Conservation (phyloP, 2,113 vertebrate genomes). For the Prietella phreatophila region DNA sequence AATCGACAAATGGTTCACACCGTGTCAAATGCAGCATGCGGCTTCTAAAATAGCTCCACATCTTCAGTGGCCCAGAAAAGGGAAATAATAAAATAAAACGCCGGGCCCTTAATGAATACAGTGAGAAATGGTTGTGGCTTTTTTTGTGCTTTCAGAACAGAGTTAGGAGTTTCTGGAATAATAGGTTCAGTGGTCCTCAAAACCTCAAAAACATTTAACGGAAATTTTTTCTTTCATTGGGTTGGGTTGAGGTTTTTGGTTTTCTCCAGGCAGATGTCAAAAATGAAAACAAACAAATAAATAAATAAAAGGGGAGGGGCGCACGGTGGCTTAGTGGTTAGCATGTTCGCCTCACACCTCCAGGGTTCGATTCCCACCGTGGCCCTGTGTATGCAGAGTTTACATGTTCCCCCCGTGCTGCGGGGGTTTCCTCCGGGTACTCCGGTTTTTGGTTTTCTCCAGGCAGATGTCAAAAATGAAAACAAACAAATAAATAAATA, state of each 20-base stretch:
- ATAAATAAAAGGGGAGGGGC: neutral
- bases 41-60: slow-evolving; percentile 23
- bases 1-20: slow-evolving; percentile 21
- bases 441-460: neutral
- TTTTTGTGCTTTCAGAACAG: neutral
- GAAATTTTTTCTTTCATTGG: neutral
- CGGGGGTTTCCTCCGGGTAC: too few relatives aligned
- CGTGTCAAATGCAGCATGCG: slow-evolving; percentile 2
- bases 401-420: too few relatives aligned
- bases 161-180: neutral
- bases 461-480: neutral
- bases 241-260: neutral
- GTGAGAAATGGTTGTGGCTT: neutral
- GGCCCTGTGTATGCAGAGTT: too few relatives aligned
- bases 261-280: neutral
- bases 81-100: slow-evolving; percentile 11
- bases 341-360: too few relatives aligned
- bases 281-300: too few relatives aligned
- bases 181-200: neutral
- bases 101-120: neutral
- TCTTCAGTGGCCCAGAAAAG: neutral
- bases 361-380: too few relatives aligned
- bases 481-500: too few relatives aligned
- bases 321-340: too few relatives aligned
- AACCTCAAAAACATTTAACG: neutral